Evolutionary conservation across 2,888 invertebrate species (phyloP).

Genomic region (Prenolepis imparis): DNA sequence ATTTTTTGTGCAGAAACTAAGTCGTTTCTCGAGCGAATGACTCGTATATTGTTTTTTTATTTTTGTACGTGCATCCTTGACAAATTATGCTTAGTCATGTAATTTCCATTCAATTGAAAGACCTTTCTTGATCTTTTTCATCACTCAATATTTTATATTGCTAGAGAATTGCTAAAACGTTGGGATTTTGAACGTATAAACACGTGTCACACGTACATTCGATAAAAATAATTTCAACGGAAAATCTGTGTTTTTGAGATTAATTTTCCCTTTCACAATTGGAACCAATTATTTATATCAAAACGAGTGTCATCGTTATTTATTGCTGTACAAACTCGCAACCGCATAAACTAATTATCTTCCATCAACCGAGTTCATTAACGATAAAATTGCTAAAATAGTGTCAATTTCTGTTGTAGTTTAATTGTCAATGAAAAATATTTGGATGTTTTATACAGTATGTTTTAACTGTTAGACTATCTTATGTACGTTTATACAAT

Average conservation of each 20-base stretch:
- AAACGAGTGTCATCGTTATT: background rate
- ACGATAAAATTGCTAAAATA: background rate
- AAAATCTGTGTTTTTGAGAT: background rate
- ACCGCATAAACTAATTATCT: background rate
- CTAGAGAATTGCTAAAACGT: background rate
- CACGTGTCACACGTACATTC: background rate
- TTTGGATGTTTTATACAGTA: background rate
- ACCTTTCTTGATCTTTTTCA: background rate
- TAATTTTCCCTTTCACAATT: background rate
- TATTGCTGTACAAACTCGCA: background rate
- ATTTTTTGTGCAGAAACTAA: too few relatives aligned
- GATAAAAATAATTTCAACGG: background rate
- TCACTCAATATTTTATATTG: background rate
- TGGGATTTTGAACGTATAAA: background rate
- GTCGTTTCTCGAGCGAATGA: too few relatives aligned
- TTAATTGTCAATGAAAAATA: background rate
- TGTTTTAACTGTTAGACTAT: background rate
- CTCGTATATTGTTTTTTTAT: too few relatives aligned
- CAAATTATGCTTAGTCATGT: background rate
- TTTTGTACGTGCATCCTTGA: background rate
- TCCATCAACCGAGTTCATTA: background rate
- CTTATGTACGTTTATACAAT: constrained; percentile 16
- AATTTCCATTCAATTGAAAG: background rate
- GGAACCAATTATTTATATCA: background rate
- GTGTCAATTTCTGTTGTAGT: background rate